Conservation (phyloP, 1,140 invertebrate species). For the Pseudomyrmex flavicornis region DNA sequence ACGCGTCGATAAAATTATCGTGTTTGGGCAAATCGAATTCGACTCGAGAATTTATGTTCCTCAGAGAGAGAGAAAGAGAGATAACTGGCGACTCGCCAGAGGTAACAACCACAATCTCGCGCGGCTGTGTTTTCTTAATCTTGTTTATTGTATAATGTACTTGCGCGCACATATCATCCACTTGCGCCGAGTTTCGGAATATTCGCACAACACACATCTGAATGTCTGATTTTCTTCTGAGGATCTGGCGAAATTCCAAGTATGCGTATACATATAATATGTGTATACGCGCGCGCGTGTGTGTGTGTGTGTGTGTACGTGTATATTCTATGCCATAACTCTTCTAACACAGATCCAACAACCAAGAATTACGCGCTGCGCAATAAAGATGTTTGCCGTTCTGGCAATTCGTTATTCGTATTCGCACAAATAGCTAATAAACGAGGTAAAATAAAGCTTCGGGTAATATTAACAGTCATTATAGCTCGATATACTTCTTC, state of each 20-base stretch:
- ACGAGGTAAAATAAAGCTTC: conserved; percentile 41
- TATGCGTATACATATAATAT: too few species aligned
- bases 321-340: conserved; percentile 21
- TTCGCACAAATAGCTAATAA: conserved; percentile 18
- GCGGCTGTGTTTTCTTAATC: conserved; percentile 59
- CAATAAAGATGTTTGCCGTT: conserved; percentile 47
- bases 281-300: not conserved
- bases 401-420: conserved; percentile 13
- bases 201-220: conserved; percentile 6
- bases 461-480: conserved; percentile 1
- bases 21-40: conserved; percentile 4
- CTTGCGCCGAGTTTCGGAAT: conserved; percentile 16
- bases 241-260: conserved; percentile 49
- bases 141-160: conserved; percentile 24
- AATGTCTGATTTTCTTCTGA: conserved; percentile 17
- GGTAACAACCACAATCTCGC: not conserved
- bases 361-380: conserved; percentile 35
- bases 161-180: conserved; percentile 37
- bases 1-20: not conserved
- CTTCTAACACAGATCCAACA: conserved; percentile 17
- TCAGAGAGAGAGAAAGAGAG: not conserved
- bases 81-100: conserved; percentile 50
- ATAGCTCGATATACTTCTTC: not conserved
- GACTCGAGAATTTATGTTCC: conserved; percentile 8
- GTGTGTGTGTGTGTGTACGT: not conserved